Percentiles rank a stretch among this genome's conserved stretches.
phyloP scores from a whole-genome alignment of 2,113 vertebrate genomes.

The Cygnus atratus region DNA sequence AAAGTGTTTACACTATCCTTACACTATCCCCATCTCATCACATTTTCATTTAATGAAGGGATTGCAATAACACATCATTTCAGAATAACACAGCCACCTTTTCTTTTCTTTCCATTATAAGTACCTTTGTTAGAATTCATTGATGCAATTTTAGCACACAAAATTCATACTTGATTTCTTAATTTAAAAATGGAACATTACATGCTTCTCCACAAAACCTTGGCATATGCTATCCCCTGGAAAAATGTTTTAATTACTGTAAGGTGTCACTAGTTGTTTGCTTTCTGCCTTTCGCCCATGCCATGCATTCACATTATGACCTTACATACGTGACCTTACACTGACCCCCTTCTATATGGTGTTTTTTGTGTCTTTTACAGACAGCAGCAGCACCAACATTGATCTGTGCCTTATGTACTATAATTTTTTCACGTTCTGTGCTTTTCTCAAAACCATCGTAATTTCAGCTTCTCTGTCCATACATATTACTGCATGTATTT shows the following conservation, averaged over 20 bases:
- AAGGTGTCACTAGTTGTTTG: not conserved
- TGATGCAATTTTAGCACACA: not conserved
- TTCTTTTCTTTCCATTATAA: not conserved
- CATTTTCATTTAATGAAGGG: constrained; percentile 13
- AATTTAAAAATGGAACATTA: not conserved
- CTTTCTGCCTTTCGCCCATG: not conserved
- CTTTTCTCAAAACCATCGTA: not conserved
- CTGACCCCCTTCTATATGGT: not conserved
- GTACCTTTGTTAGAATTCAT: not conserved
- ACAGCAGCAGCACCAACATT: not conserved
- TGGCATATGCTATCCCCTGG: not conserved
- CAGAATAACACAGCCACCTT: not conserved
- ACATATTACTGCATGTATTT: not conserved
- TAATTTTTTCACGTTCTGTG: not conserved
- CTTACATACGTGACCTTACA: not conserved
- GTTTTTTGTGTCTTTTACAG: not conserved
- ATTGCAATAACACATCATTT: not conserved
- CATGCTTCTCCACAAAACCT: not conserved
- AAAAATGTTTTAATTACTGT: not conserved
- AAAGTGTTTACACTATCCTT: not conserved
- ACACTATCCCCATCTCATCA: not conserved
- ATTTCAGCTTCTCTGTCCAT: not conserved
- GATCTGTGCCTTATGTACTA: not conserved
- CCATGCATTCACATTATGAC: not conserved
- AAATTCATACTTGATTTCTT: not conserved